Evolutionary conservation across 2,113 vertebrate genomes (phyloP).

Genomic region (Oceanites oceanicus): DNA sequence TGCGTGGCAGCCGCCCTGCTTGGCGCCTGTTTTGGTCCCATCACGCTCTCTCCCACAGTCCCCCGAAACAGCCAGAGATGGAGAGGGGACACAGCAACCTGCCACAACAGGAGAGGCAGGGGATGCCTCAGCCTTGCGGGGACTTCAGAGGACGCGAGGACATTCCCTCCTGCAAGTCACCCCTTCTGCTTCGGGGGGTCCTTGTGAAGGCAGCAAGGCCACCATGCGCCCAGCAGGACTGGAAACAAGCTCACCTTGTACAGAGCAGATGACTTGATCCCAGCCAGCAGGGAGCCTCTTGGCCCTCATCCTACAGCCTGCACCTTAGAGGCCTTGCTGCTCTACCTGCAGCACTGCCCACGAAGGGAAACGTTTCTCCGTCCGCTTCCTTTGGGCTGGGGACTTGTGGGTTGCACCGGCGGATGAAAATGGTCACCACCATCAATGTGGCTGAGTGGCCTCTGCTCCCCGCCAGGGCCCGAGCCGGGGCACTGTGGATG

Average conservation of each 20-base stretch:
- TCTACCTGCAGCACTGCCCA: background rate
- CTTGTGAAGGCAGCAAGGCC: background rate
- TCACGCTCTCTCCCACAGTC: background rate
- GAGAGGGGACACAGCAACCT: fast-evolving
- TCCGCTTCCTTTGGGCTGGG: background rate
- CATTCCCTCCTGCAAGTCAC: background rate
- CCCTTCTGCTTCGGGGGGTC: background rate
- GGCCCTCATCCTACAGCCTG: background rate
- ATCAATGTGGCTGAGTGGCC: background rate
- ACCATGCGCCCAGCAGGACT: background rate
- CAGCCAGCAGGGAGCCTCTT: background rate
- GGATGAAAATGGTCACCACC: background rate
- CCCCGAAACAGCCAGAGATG: background rate
- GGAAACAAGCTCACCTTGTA: background rate
- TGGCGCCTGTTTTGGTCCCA: background rate
- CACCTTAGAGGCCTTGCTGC: background rate
- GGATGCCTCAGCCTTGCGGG: background rate
- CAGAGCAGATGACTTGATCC: background rate
- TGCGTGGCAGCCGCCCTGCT: background rate
- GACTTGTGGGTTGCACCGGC: background rate
- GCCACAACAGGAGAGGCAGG: background rate
- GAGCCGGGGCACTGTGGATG: background rate
- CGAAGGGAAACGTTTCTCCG: background rate
- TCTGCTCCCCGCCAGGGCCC: fast-evolving
- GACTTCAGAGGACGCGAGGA: background rate